Percentiles rank a stretch among this genome's conserved stretches.
These are phyloP conservation scores for Macaria notata DNA, from an alignment of 2,888 invertebrate genomes.

Conservation along the genomic window DNA sequence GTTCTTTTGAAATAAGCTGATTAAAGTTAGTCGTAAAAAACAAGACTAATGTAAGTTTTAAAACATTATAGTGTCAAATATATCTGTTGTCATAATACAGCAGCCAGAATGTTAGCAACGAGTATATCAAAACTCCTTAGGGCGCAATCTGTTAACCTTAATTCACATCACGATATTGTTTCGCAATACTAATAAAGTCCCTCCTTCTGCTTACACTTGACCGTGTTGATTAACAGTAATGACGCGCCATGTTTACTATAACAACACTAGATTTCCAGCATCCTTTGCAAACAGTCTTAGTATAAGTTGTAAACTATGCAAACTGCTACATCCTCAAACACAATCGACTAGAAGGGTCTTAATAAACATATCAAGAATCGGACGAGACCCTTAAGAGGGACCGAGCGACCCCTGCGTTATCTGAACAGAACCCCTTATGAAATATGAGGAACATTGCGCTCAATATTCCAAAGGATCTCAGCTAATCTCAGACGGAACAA, in stretches of 20 bases:
- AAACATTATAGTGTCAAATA: too few relatives aligned
- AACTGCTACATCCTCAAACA: slow-evolving; percentile 42
- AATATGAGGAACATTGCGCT: slow-evolving; percentile 63
- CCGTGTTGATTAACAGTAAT: too few relatives aligned
- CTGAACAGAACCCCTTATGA: slow-evolving; percentile 56
- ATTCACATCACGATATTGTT: too few relatives aligned
- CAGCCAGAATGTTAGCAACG: too few relatives aligned
- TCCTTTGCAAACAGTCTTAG: slow-evolving; percentile 6
- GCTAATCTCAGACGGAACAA: slow-evolving; percentile 52
- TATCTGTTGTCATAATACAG: too few relatives aligned
- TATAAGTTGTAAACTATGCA: slow-evolving; percentile 37
- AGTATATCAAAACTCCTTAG: too few relatives aligned
- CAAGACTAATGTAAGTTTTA: too few relatives aligned
- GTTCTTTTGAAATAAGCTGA: too few relatives aligned
- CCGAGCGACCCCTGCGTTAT: slow-evolving; percentile 35
- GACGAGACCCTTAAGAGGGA: slow-evolving; percentile 40
- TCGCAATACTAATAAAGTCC: too few relatives aligned
- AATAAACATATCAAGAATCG: slow-evolving; percentile 69
- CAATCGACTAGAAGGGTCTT: slow-evolving; percentile 49
- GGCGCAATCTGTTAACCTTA: too few relatives aligned
- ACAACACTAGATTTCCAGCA: slow-evolving; percentile 5
- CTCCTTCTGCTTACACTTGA: too few relatives aligned
- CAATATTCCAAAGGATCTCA: slow-evolving; percentile 54
- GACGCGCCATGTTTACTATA: neutral
- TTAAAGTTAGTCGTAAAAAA: too few relatives aligned